Percentiles rank a stretch among this genome's conserved stretches.
These are phyloP conservation scores for Emys orbicularis DNA, from an alignment of 2,797 vertebrate species.

Conservation along the genomic window DNA sequence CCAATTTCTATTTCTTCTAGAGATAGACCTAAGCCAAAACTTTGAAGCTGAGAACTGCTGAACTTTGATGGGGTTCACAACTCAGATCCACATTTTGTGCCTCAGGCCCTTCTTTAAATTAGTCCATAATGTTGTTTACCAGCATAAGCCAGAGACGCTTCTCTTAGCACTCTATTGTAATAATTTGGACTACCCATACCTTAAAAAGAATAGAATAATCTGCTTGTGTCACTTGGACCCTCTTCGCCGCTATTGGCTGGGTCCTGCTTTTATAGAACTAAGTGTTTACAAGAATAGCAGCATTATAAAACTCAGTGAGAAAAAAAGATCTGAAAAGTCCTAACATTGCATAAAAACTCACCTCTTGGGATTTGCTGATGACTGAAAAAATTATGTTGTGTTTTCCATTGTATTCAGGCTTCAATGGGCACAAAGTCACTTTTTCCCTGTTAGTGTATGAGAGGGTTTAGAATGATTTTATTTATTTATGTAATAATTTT, in stretches of 20 bases:
- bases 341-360: constrained; percentile 60
- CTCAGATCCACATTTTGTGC: rapidly evolving
- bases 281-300: constrained; percentile 64
- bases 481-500: not conserved
- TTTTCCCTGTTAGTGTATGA: not conserved
- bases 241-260: constrained; percentile 52
- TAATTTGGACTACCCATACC: constrained; percentile 20
- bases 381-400: constrained; percentile 51
- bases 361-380: constrained; percentile 68
- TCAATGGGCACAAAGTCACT: not conserved
- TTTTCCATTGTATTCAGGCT: constrained; percentile 39
- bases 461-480: constrained; percentile 26
- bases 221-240: constrained; percentile 31
- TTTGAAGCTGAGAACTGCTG: not conserved
- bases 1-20: not conserved
- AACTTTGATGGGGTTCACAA: not conserved
- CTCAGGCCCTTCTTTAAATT: not conserved
- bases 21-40: not conserved
- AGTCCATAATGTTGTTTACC: not conserved
- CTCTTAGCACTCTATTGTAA: constrained; percentile 38
- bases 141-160: not conserved
- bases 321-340: constrained; percentile 57
- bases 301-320: constrained; percentile 71
- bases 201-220: constrained; percentile 46
- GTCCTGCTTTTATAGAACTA: constrained; percentile 71